Conservation (phyloP, 2,797 vertebrate species). For the Remorina albescens region DNA sequence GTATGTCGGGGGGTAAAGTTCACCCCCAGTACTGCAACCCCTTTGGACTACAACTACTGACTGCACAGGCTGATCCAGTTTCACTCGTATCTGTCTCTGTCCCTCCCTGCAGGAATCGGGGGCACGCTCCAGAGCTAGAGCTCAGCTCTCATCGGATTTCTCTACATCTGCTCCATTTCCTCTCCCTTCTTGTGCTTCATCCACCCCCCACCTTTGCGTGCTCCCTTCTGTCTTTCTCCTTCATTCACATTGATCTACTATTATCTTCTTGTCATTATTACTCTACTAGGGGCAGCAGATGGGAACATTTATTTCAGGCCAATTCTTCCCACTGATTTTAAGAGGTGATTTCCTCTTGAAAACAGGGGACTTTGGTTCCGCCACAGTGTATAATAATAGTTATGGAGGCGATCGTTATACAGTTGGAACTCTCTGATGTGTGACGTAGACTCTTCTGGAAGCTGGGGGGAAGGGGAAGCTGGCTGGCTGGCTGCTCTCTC, state of each 20-base stretch:
- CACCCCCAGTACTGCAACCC: constrained; percentile 18
- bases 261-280: constrained; percentile 57
- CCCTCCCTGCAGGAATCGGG: constrained; percentile 58
- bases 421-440: constrained; percentile 69
- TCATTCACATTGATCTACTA: constrained; percentile 44
- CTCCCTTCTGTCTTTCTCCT: constrained; percentile 27
- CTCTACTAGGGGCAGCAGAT: constrained; percentile 59
- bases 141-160: constrained; percentile 52
- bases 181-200: constrained; percentile 42
- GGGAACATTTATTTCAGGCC: constrained; percentile 31
- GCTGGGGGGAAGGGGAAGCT: constrained; percentile 63
- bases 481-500: constrained; percentile 53
- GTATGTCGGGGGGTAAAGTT: not conserved
- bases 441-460: constrained; percentile 77
- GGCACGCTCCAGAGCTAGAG: constrained; percentile 32
- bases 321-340: constrained; percentile 43
- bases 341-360: constrained; percentile 58
- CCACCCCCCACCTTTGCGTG: constrained; percentile 44
- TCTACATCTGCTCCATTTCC: constrained; percentile 70
- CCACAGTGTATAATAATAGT: constrained; percentile 48
- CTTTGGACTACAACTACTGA: constrained; percentile 26
- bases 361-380: constrained; percentile 35
- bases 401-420: constrained; percentile 53
- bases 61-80: constrained; percentile 54
- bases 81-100: constrained; percentile 41